Percentiles rank a stretch among this genome's conserved stretches.
phyloP scores from a whole-genome alignment of 2,888 invertebrate species.

The Drosophila paramelanica region DNA sequence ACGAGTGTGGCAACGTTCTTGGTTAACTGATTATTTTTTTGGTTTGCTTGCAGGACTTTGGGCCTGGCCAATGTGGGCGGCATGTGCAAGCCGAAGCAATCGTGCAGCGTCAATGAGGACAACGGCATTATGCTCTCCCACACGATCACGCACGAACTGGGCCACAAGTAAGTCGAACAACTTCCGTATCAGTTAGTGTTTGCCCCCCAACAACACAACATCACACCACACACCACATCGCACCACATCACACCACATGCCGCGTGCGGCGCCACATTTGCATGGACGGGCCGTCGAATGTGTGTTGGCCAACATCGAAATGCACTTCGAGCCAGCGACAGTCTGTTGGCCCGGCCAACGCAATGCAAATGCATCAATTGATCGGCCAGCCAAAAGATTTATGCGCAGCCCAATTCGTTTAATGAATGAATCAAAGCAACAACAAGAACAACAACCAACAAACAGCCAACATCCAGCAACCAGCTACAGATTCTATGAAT shows the following conservation, averaged over 20 bases:
- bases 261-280: slow-evolving; percentile 13
- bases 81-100: slow-evolving; percentile 93
- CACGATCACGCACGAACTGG: slow-evolving; percentile 95
- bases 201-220: not conserved
- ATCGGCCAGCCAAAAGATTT: slow-evolving; percentile 61
- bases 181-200: slow-evolving; percentile 34
- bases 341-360: slow-evolving; percentile 37
- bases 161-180: slow-evolving; percentile 91
- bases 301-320: slow-evolving; percentile 52
- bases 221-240: no score
- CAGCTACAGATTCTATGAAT: slow-evolving; percentile 44
- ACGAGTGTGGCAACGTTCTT: no score
- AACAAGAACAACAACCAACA: slow-evolving; percentile 5
- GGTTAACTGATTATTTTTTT: no score
- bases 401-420: slow-evolving; percentile 67
- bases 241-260: no score
- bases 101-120: slow-evolving; percentile 96
- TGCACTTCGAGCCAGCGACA: slow-evolving; percentile 43
- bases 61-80: slow-evolving; percentile 96
- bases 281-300: slow-evolving; percentile 9
- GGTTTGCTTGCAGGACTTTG: slow-evolving; percentile 87
- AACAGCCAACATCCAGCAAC: slow-evolving; percentile 25
- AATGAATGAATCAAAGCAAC: slow-evolving; percentile 69
- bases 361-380: slow-evolving; percentile 64
- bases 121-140: slow-evolving; percentile 94